phyloP scores from a whole-genome alignment of 2,113 vertebrate species.

The Peromyscus polionotus region DNA sequence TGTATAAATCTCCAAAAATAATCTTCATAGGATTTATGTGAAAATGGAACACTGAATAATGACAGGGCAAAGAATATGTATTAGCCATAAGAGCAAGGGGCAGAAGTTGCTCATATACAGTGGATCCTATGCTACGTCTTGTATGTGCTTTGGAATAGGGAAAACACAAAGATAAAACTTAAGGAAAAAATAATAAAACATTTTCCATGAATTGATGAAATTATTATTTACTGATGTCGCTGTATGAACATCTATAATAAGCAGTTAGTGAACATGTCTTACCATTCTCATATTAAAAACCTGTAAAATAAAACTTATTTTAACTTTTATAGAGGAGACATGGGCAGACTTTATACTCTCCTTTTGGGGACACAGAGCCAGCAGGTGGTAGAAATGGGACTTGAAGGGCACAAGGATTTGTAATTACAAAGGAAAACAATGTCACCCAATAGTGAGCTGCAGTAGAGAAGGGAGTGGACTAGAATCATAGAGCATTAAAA shows the following conservation, averaged over 20 bases:
- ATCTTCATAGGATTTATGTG: slow-evolving; percentile 54
- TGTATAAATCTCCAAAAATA: slow-evolving; percentile 53
- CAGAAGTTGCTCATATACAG: slow-evolving; percentile 27
- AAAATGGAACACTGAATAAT: slow-evolving; percentile 64
- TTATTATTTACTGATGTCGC: background rate
- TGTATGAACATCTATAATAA: background rate
- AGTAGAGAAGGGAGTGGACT: background rate
- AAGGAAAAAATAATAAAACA: slow-evolving; percentile 61
- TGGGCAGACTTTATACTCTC: background rate
- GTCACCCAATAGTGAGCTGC: background rate
- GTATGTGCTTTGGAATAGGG: slow-evolving; percentile 18
- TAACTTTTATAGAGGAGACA: background rate
- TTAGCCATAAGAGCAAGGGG: background rate
- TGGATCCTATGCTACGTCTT: background rate
- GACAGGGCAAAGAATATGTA: slow-evolving; percentile 9
- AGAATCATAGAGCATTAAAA: background rate
- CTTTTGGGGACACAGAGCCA: background rate
- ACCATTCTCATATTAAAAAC: background rate
- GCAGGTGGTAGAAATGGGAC: background rate
- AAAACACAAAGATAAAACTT: slow-evolving; percentile 67
- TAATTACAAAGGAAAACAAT: background rate
- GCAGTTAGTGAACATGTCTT: background rate
- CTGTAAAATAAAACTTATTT: background rate
- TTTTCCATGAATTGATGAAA: slow-evolving; percentile 25
- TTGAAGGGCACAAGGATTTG: background rate